These are phyloP conservation scores for Stenotaenia linearis DNA, from an alignment of 2,888 invertebrate genomes.

Conservation along the genomic window DNA sequence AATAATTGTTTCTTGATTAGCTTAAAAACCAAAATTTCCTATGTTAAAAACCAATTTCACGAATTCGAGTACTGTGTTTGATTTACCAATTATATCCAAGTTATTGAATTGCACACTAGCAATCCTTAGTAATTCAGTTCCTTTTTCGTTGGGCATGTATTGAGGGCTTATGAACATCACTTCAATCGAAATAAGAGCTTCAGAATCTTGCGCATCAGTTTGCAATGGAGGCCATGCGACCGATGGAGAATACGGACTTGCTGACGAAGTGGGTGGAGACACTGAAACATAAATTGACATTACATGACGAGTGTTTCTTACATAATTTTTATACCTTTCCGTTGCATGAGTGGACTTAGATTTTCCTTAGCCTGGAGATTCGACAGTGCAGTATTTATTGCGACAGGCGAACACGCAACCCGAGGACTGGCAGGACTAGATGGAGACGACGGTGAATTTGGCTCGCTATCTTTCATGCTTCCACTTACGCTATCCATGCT, in stretches of 20 bases:
- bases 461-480: constrained; percentile 84
- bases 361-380: constrained; percentile 28
- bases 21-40: constrained; percentile 49
- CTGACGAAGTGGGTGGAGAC: not conserved
- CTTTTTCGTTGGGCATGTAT: constrained; percentile 46
- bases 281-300: not conserved
- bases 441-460: constrained; percentile 77
- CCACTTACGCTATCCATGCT: constrained; percentile 92
- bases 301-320: not conserved
- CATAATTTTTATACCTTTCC: constrained; percentile 47
- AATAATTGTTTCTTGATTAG: constrained; percentile 91
- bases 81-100: constrained; percentile 80
- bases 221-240: not conserved
- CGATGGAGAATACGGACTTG: not conserved
- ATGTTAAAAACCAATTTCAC: too few relatives aligned
- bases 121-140: constrained; percentile 57
- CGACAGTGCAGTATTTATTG: constrained; percentile 55
- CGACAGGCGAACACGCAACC: constrained; percentile 50
- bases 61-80: too few relatives aligned
- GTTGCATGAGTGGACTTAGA: constrained; percentile 46
- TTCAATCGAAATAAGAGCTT: constrained; percentile 62
- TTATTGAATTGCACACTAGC: constrained; percentile 89
- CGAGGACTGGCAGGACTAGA: constrained; percentile 57
- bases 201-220: constrained; percentile 42
- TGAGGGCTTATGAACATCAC: constrained; percentile 63